Evolutionary conservation across 1,140 invertebrate genomes (phyloP).

Genomic region (Carposina sasakii): DNA sequence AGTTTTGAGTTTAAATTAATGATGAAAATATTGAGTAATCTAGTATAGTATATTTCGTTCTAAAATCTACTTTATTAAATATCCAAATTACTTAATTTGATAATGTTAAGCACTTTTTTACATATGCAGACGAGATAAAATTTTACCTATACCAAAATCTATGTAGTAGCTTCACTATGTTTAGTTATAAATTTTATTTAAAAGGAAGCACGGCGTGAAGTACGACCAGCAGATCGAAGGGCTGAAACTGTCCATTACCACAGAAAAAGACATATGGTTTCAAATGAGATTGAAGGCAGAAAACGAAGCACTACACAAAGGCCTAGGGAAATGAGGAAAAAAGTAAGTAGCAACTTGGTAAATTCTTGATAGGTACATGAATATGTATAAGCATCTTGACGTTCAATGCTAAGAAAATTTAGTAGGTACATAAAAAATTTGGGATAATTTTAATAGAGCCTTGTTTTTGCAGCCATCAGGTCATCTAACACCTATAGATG

Average conservation of each 20-base stretch:
- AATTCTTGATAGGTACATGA: neutral
- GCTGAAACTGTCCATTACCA: constrained; percentile 43
- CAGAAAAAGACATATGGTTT: constrained; percentile 48
- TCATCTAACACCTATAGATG: constrained; percentile 46
- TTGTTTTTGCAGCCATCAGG: constrained; percentile 44
- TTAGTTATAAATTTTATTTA: too few relatives aligned
- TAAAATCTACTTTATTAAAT: too few relatives aligned
- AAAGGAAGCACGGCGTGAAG: constrained; percentile 16
- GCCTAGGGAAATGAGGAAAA: constrained; percentile 41
- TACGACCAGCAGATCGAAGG: constrained; percentile 21
- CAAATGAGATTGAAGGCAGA: constrained; percentile 22
- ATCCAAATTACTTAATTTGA: too few relatives aligned
- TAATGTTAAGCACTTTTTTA: too few relatives aligned
- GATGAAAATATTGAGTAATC: too few relatives aligned
- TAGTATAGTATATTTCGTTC: too few relatives aligned
- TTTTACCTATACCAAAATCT: too few relatives aligned
- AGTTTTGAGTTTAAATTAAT: too few relatives aligned
- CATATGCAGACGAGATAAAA: too few relatives aligned
- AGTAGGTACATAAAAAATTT: neutral
- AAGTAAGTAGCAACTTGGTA: constrained; percentile 22
- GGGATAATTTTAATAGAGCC: neutral
- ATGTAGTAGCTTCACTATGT: too few relatives aligned
- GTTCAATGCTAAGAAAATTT: neutral
- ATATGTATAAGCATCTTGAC: neutral
- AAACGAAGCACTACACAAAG: constrained; percentile 28